A percentile compares a stretch with the other conserved stretches of the same genome.
Conservation (phyloP, 2,888 invertebrate genomes). For the Chloroclysta siterata region DNA sequence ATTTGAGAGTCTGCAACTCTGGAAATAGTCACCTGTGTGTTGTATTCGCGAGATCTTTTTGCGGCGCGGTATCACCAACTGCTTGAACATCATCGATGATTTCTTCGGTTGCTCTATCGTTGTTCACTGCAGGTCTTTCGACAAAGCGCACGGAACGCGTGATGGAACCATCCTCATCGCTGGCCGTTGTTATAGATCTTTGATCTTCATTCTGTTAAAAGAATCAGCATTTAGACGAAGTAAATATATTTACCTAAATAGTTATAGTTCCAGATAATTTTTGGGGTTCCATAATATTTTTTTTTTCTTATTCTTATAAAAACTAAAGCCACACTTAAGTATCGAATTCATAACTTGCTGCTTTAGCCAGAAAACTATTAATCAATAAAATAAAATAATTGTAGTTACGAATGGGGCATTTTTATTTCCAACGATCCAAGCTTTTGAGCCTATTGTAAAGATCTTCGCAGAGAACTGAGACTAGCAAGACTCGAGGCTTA, state of each 20-base stretch:
- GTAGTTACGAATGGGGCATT: too few species aligned
- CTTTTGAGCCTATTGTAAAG: too few species aligned
- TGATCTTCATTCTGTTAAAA: conserved; percentile 69
- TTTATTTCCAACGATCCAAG: too few species aligned
- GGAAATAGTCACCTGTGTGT: conserved; percentile 40
- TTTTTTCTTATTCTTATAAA: too few species aligned
- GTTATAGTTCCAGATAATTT: too few species aligned
- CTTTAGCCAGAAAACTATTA: too few species aligned
- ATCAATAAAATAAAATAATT: too few species aligned
- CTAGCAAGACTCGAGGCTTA: not conserved
- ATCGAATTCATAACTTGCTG: too few species aligned
- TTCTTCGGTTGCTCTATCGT: conserved; percentile 65
- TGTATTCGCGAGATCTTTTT: conserved; percentile 54
- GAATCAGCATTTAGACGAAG: not conserved
- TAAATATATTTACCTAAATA: too few species aligned
- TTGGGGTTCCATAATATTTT: too few species aligned
- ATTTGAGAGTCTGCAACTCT: not conserved
- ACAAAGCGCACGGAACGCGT: conserved; percentile 88
- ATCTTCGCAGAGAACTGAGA: too few species aligned
- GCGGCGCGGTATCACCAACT: conserved; percentile 54
- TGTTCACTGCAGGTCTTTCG: conserved; percentile 72
- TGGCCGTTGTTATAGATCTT: conserved; percentile 72
- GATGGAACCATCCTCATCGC: conserved; percentile 85
- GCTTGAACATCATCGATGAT: conserved; percentile 51
- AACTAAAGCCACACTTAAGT: too few species aligned